Evolutionary conservation across 1,140 invertebrate species (phyloP).

Genomic region (Zaprionus kolodkinae): DNA sequence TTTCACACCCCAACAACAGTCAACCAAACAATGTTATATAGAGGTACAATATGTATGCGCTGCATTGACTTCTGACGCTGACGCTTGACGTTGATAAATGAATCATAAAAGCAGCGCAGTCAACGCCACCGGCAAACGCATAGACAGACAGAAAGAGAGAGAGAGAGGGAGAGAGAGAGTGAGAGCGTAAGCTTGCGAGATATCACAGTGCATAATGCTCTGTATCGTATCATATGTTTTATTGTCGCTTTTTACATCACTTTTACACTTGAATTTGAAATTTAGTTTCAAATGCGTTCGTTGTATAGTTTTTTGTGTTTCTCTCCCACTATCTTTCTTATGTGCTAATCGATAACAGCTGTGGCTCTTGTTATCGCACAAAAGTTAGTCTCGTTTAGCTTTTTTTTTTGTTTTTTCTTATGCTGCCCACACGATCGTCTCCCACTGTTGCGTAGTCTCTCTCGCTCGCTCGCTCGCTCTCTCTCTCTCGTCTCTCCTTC

Average conservation of each 20-base stretch:
- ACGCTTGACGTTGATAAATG: slow-evolving; percentile 75
- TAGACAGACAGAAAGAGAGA: slow-evolving; percentile 10
- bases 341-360: slow-evolving; percentile 66
- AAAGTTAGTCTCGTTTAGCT: slow-evolving; percentile 20
- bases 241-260: slow-evolving; percentile 31
- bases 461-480: slow-evolving; percentile 29
- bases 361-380: slow-evolving; percentile 67
- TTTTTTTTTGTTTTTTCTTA: slow-evolving; percentile 44
- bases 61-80: slow-evolving; percentile 44
- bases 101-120: slow-evolving; percentile 76
- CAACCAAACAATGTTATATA: slow-evolving; percentile 9
- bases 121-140: slow-evolving; percentile 43
- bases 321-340: slow-evolving; percentile 27
- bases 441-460: slow-evolving; percentile 16
- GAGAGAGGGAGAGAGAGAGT: background rate
- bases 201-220: slow-evolving; percentile 1
- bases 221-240: slow-evolving; percentile 37
- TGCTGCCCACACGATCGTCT: slow-evolving; percentile 46
- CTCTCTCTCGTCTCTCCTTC: background rate
- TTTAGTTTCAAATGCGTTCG: slow-evolving; percentile 35
- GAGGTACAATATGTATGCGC: slow-evolving; percentile 16
- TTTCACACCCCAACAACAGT: slow-evolving; percentile 51
- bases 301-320: slow-evolving; percentile 45
- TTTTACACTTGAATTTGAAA: slow-evolving; percentile 39
- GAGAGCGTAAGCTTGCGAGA: background rate